phyloP scores from a whole-genome alignment of 2,888 invertebrate genomes.

The Cybosia mesomella region DNA sequence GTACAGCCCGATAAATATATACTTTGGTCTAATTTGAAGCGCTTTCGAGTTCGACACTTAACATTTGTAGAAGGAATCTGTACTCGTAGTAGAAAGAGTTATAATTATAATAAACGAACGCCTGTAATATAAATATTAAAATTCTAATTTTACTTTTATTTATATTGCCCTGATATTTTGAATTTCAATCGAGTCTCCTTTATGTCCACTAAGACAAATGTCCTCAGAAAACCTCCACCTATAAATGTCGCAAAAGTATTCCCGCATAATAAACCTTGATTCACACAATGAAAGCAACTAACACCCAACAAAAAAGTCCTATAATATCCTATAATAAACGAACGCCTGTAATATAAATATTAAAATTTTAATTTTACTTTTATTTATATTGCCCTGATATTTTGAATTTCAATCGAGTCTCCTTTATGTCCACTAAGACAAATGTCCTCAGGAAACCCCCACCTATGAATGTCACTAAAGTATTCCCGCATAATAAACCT shows the following conservation, averaged over 20 bases:
- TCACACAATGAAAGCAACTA: constrained; percentile 20
- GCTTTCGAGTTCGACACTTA: not conserved
- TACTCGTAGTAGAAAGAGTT: not conserved
- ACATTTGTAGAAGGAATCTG: not conserved
- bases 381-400: not conserved
- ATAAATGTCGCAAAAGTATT: not conserved
- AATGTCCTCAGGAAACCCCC: not conserved
- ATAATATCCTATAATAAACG: constrained; percentile 17
- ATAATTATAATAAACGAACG: no score
- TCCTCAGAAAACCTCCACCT: not conserved
- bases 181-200: not conserved
- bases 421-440: constrained; percentile 2
- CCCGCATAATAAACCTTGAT: constrained; percentile 23
- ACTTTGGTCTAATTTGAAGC: not conserved
- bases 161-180: not conserved
- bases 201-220: not conserved
- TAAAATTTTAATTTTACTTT: no score
- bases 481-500: constrained; percentile 21
- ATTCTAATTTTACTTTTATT: no score
- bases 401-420: not conserved
- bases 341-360: no score
- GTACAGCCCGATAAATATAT: no score
- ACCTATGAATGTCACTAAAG: not conserved
- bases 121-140: no score
- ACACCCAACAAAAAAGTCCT: constrained; percentile 48